Evolutionary conservation across 1,140 invertebrate genomes (phyloP).

Genomic region (Galendromus occidentalis): DNA sequence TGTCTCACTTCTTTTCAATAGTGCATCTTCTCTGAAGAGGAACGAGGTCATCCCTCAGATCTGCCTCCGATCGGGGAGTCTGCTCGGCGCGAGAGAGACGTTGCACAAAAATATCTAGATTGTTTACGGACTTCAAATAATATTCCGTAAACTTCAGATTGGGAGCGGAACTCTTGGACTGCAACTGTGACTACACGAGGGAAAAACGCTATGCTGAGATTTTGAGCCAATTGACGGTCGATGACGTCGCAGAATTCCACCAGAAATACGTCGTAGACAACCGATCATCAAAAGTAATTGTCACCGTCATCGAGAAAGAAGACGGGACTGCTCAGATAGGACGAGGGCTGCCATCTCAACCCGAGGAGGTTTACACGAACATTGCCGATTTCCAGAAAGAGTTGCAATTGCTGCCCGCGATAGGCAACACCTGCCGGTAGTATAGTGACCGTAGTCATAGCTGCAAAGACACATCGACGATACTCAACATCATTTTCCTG

Average conservation of each 20-base stretch:
- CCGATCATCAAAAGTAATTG: conserved; percentile 4
- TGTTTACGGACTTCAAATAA: no score
- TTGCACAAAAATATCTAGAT: no score
- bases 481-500: no score
- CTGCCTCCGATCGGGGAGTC: no score
- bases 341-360: background rate
- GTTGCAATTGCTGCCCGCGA: background rate
- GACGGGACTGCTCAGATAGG: background rate
- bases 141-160: background rate
- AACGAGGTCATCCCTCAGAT: no score
- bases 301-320: conserved; percentile 3
- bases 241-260: background rate
- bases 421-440: background rate
- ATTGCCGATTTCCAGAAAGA: background rate
- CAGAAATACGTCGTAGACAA: background rate
- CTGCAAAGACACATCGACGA: no score
- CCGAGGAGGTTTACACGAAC: background rate
- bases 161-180: background rate
- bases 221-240: background rate
- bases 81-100: no score
- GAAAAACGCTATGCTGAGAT: background rate
- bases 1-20: no score
- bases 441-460: background rate
- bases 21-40: no score
- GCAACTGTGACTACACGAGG: conserved; percentile 1